Evolutionary conservation across 1,140 invertebrate genomes (phyloP).

Genomic region (Sarcophaga peregrina): DNA sequence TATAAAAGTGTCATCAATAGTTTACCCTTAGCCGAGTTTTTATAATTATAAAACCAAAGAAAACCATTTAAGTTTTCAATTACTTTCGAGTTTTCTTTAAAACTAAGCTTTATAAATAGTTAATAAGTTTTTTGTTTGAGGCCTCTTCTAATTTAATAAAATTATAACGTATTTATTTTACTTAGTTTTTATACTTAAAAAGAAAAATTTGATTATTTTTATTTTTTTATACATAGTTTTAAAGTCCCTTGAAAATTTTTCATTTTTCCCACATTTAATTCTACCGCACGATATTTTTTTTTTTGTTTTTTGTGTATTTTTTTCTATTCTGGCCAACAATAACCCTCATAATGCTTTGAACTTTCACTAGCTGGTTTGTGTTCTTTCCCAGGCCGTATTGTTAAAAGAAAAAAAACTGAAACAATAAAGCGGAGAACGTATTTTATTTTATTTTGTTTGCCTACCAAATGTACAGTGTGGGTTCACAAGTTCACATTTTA

Average conservation of each 20-base stretch:
- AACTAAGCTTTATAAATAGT: too few relatives aligned
- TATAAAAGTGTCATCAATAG: too few relatives aligned
- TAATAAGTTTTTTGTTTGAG: too few relatives aligned
- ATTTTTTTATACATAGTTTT: neutral
- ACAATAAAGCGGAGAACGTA: neutral
- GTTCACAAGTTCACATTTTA: slow-evolving; percentile 24
- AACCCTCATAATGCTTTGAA: slow-evolving; percentile 8
- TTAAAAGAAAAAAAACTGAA: neutral
- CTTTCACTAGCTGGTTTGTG: neutral
- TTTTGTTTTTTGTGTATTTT: neutral
- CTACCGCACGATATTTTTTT: neutral
- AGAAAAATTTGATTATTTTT: neutral
- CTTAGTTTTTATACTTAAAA: too few relatives aligned
- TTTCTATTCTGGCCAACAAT: neutral
- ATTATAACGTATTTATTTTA: too few relatives aligned
- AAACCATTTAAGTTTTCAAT: too few relatives aligned
- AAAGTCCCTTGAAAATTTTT: neutral
- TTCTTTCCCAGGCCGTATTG: neutral
- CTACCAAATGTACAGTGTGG: neutral
- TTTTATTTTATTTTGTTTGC: neutral
- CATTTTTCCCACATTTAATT: neutral
- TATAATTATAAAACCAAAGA: too few relatives aligned
- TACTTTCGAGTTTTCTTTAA: too few relatives aligned
- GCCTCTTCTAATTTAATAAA: too few relatives aligned
- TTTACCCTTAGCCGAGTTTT: too few relatives aligned